These are phyloP conservation scores for Oreochromis aureus DNA, from an alignment of 2,113 vertebrate species.

Conservation along the genomic window DNA sequence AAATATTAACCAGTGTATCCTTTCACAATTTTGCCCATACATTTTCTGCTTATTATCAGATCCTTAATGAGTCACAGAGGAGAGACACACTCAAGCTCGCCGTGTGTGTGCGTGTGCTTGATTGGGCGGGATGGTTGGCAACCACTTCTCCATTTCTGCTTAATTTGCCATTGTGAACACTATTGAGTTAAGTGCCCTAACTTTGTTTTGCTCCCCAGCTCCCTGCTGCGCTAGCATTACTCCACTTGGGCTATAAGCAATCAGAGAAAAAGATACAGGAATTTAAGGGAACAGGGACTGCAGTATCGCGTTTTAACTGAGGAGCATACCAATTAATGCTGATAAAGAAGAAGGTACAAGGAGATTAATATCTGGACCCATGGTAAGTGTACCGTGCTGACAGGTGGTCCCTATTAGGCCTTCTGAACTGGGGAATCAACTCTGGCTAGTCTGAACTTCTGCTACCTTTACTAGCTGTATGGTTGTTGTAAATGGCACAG, in stretches of 20 bases:
- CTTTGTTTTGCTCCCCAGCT: constrained; percentile 51
- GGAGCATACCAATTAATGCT: constrained; percentile 19
- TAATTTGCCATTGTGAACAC: constrained; percentile 60
- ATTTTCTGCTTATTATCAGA: constrained; percentile 59
- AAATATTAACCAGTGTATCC: constrained; percentile 65
- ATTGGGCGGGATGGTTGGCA: constrained; percentile 25
- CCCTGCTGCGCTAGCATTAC: constrained; percentile 51
- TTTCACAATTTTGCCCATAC: constrained; percentile 40
- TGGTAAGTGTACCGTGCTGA: constrained; percentile 16
- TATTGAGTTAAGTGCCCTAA: constrained; percentile 46
- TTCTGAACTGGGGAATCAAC: background rate
- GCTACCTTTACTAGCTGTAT: constrained; percentile 23
- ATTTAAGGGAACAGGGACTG: background rate
- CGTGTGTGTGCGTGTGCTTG: constrained; percentile 11
- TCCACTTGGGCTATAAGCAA: constrained; percentile 6
- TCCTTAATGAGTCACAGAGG: constrained; percentile 72
- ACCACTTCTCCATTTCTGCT: constrained; percentile 37
- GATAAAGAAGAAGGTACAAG: constrained; percentile 45
- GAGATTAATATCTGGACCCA: constrained; percentile 23
- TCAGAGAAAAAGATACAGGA: background rate
- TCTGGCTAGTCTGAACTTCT: constrained; percentile 10
- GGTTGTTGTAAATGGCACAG: constrained; percentile 42
- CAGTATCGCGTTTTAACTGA: constrained; percentile 10
- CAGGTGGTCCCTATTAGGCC: constrained; percentile 5
- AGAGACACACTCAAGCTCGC: background rate